These are phyloP conservation scores for Miniopterus natalensis DNA, from an alignment of 2,113 vertebrate species.

Conservation along the genomic window DNA sequence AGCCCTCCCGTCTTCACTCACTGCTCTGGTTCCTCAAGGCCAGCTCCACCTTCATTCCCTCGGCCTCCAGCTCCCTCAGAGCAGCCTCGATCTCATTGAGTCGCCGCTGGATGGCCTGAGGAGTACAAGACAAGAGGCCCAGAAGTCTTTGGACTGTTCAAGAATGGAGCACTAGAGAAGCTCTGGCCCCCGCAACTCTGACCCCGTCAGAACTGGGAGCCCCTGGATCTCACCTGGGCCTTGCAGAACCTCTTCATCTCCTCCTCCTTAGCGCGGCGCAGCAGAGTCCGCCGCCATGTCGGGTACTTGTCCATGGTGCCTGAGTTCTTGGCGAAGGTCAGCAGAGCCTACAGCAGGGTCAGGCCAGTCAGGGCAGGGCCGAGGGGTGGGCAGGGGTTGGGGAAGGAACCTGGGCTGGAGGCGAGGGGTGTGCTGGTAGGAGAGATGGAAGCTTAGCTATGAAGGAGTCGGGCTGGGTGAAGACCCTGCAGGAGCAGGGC, in stretches of 20 bases:
- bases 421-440: not conserved
- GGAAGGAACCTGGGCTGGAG: not conserved
- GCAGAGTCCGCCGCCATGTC: slow-evolving; percentile 89
- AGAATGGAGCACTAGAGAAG: not conserved
- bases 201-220: not conserved
- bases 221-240: slow-evolving; percentile 91
- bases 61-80: slow-evolving; percentile 93
- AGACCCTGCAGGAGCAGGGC: not conserved
- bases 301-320: slow-evolving; percentile 86
- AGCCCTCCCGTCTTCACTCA: slow-evolving; percentile 79
- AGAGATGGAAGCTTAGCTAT: not conserved
- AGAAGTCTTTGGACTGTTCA: not conserved
- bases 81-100: slow-evolving; percentile 95
- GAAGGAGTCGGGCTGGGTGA: not conserved
- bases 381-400: not conserved
- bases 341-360: slow-evolving; percentile 71
- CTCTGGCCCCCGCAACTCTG: not conserved
- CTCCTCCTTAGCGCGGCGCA: slow-evolving; percentile 90
- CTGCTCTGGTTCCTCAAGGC: slow-evolving; percentile 89
- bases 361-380: not conserved
- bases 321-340: slow-evolving; percentile 77
- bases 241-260: slow-evolving; percentile 92
- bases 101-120: slow-evolving; percentile 94
- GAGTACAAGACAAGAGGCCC: not conserved
- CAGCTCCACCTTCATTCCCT: slow-evolving; percentile 92